Percentiles rank a stretch among this genome's conserved stretches.
Evolutionary conservation across 1,140 invertebrate genomes (phyloP).

Genomic region (Teleopsis dalmanni): DNA sequence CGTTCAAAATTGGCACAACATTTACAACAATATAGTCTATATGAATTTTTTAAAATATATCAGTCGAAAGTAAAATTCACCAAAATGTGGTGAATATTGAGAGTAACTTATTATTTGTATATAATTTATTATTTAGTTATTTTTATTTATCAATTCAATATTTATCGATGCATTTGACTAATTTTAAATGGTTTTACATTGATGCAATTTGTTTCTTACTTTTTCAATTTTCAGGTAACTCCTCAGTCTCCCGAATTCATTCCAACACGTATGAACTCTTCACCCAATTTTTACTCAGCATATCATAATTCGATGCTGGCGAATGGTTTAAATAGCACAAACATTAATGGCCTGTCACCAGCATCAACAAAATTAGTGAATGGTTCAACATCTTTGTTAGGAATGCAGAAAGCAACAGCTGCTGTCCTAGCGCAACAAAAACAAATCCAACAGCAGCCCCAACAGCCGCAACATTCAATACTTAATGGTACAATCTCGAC

Average conservation of each 20-base stretch:
- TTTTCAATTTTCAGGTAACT: slow-evolving; percentile 33
- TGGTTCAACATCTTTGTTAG: slow-evolving; percentile 29
- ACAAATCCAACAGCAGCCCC: slow-evolving; percentile 22
- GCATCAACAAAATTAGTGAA: slow-evolving; percentile 20
- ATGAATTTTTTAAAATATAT: no score
- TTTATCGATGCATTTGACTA: no score
- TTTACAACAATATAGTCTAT: no score
- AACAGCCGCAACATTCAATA: slow-evolving; percentile 22
- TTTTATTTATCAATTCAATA: no score
- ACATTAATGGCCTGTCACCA: slow-evolving; percentile 23
- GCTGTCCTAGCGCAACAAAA: slow-evolving; percentile 31
- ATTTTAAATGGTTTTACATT: no score
- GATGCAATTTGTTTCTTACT: no score
- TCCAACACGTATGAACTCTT: slow-evolving; percentile 43
- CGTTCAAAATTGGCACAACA: no score
- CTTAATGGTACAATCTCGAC: slow-evolving; percentile 22
- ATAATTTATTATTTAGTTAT: no score
- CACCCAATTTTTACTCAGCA: slow-evolving; percentile 40
- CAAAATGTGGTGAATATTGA: no score
- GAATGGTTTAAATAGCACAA: slow-evolving; percentile 7
- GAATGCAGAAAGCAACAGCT: slow-evolving; percentile 30
- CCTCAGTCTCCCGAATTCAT: slow-evolving; percentile 47
- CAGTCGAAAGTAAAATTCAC: no score
- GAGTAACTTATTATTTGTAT: no score
- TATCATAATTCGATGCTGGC: slow-evolving; percentile 26